phyloP scores from a whole-genome alignment of 2,113 vertebrate genomes.

The Canis aureus region DNA sequence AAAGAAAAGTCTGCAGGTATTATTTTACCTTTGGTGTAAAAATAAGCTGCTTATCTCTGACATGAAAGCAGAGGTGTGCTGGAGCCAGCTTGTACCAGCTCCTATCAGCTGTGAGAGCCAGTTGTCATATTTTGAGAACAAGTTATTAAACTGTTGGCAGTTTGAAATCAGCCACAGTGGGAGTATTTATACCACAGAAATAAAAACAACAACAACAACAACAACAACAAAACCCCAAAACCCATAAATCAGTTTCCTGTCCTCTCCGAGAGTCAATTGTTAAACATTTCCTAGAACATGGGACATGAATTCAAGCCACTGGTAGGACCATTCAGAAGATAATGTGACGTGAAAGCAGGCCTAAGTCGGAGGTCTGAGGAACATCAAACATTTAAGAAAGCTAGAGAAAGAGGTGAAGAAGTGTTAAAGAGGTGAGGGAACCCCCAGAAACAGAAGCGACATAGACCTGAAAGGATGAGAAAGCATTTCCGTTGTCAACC shows the following conservation, averaged over 20 bases:
- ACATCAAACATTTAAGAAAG: background rate
- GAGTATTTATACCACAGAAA: background rate
- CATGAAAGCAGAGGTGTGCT: background rate
- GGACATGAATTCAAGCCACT: background rate
- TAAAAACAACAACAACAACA: background rate
- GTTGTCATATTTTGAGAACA: background rate
- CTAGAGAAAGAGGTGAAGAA: background rate
- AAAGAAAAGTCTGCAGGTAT: background rate
- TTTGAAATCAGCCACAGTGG: background rate
- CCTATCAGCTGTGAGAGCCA: background rate
- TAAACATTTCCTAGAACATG: background rate
- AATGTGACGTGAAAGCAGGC: background rate
- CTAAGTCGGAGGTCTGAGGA: background rate
- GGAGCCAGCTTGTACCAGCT: background rate
- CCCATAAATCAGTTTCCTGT: background rate
- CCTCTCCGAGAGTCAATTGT: background rate
- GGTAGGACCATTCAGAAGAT: background rate
- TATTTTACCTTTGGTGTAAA: constrained; percentile 26
- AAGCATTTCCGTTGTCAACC: background rate
- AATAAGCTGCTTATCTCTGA: background rate
- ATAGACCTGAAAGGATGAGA: background rate
- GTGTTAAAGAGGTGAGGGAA: background rate
- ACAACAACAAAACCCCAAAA: background rate
- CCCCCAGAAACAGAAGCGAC: background rate
- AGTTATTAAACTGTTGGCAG: background rate